Evolutionary conservation across 2,888 invertebrate species (phyloP).

Genomic region (Caenorhabditis angaria): DNA sequence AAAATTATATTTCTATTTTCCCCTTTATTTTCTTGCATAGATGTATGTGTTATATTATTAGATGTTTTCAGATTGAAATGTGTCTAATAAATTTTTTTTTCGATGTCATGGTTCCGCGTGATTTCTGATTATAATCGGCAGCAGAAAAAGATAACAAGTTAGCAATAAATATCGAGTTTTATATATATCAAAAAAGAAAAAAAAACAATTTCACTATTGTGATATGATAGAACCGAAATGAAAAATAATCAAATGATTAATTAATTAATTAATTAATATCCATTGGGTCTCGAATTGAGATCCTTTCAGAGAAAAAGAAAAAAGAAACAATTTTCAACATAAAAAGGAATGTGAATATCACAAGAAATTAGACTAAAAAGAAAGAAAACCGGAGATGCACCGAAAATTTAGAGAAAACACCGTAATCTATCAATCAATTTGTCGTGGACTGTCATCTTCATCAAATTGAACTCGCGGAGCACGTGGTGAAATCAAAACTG

Average conservation of each 20-base stretch:
- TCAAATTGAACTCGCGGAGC: slow-evolving; percentile 68
- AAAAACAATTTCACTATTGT: slow-evolving; percentile 15
- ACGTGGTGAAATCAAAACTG: slow-evolving; percentile 47
- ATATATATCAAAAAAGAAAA: neutral
- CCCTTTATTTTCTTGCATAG: neutral
- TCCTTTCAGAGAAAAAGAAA: slow-evolving; percentile 11
- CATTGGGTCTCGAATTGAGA: slow-evolving; percentile 4
- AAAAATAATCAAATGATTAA: too few species aligned
- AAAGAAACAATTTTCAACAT: neutral
- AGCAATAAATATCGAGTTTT: neutral
- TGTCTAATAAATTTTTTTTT: slow-evolving; percentile 4
- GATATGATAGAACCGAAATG: slow-evolving; percentile 33
- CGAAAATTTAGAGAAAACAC: slow-evolving; percentile 4
- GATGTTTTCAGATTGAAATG: neutral
- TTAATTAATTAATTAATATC: slow-evolving; percentile 13
- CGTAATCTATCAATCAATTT: slow-evolving; percentile 21
- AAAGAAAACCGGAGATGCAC: slow-evolving; percentile 6
- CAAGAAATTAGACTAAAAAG: neutral
- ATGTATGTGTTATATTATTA: neutral
- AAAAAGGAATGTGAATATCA: slow-evolving; percentile 20
- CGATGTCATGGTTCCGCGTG: neutral
- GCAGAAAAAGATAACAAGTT: neutral
- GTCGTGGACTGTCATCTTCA: slow-evolving; percentile 67
- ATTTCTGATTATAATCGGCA: neutral
- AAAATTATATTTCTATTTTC: neutral